Evolutionary conservation across 2,888 invertebrate genomes (phyloP), one percentile per base, ranked within the genome.

Genomic region (Athripsodes cinereus): DNA sequence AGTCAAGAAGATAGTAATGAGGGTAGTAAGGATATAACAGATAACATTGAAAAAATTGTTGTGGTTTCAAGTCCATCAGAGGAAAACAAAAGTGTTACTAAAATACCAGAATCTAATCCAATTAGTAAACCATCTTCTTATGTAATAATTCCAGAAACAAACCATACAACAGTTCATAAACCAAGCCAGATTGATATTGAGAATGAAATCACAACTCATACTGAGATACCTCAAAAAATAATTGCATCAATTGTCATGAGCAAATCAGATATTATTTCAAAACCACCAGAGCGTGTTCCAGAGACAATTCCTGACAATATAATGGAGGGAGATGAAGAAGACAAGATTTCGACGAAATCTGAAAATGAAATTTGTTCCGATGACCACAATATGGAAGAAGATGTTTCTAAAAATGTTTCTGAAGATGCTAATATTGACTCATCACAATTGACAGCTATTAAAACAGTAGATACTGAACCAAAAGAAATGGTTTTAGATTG

Each of bases 401-500:
- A 72, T 66, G 62, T 71, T 63, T 63, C 75, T 73, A 63, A 63
- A 73, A 31, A 68, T 68, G 44, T 56, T 57, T 47, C 52, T 35
- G 50, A 46, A 13, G 54, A 53, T 44, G 49, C 46, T 21, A 54
- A 22, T 51, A 44, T 55, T 48, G 55, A 77, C 55, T 64, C 76
- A 40, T 68, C 74, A n/a, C 47, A 71, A 56, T 74, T 79, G 1
- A 79, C 80, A 67, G 78, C 80, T 0, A 79, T 81, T 60, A 79
- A 79, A 66, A 79, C 79, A 3, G 79, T 80, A 49, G 78, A 78
- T 20, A 80, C 79, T 66, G 79, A 79, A 67, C 80, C 81, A 1
- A 78, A 79, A 64, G 81, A 80, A 66, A 78, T 79, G 68, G 78
- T 81, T 2, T 78, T 81, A 59, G 76, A 78, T 64, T 78, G 79